Percentiles rank a stretch among this genome's conserved stretches.
Conservation (phyloP, 2,888 invertebrate genomes). For the Linyphia triangularis region DNA sequence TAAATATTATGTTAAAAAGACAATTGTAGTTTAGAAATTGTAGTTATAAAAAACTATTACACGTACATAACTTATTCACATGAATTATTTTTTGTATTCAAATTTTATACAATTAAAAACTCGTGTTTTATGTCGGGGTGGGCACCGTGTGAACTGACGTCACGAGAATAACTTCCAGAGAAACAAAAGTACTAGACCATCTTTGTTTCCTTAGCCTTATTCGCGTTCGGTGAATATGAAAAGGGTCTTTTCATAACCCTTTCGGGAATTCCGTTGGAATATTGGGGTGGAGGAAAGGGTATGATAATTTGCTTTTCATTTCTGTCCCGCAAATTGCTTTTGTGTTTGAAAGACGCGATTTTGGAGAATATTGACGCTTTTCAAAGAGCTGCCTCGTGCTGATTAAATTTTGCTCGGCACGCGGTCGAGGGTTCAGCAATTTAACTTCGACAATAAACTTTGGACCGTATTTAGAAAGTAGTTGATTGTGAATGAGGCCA, state of each 20-base stretch:
- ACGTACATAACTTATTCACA: too few species aligned
- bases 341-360: constrained; percentile 25
- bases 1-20: too few species aligned
- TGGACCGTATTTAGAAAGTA: neutral
- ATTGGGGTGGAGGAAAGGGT: neutral
- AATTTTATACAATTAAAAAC: too few species aligned
- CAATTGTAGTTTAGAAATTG: too few species aligned
- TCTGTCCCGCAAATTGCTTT: constrained; percentile 57
- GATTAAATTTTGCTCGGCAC: constrained; percentile 50
- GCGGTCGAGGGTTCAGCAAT: neutral
- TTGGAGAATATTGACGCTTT: constrained; percentile 35
- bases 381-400: constrained; percentile 13
- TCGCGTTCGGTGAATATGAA: constrained; percentile 41
- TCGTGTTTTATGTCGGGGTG: too few species aligned
- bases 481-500: too few species aligned
- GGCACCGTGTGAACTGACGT: too few species aligned
- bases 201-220: neutral
- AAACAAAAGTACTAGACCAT: too few species aligned
- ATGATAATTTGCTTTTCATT: constrained; percentile 66
- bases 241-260: constrained; percentile 63
- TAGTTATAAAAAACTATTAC: too few species aligned
- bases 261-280: constrained; percentile 46
- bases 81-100: too few species aligned
- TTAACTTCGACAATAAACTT: neutral
- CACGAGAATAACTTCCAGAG: too few species aligned